Conservation (phyloP, 2,113 vertebrate genomes). For the Stomatorhinus ivindoensis region DNA sequence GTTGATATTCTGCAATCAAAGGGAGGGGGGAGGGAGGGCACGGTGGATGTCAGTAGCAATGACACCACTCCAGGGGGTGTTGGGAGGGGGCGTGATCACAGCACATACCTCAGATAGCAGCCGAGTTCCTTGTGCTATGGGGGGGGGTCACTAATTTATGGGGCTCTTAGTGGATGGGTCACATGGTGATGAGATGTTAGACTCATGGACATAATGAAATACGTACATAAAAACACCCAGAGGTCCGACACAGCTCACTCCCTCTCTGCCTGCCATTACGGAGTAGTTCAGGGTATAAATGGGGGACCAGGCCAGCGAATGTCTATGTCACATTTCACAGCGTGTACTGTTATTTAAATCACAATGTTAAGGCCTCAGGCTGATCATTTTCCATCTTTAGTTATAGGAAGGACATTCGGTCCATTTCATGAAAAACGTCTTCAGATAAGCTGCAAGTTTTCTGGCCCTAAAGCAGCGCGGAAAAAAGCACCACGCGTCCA, state of each 20-base stretch:
- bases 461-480: background rate
- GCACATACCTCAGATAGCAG: conserved; percentile 44
- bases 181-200: conserved; percentile 14
- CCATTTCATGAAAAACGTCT: background rate
- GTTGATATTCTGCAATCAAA: conserved; percentile 81
- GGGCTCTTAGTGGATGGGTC: conserved; percentile 4
- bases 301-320: background rate
- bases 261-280: background rate
- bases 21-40: background rate
- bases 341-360: background rate
- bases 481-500: background rate
- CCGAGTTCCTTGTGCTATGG: conserved; percentile 4
- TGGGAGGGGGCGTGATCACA: background rate
- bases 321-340: background rate
- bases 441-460: background rate
- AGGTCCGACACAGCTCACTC: background rate
- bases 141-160: background rate
- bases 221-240: conserved; percentile 7
- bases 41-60: background rate
- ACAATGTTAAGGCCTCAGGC: background rate
- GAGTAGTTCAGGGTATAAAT: background rate
- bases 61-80: background rate
- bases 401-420: background rate
- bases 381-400: background rate
- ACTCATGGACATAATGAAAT: conserved; percentile 10